Base-by-base conservation (phyloP, 2,797 vertebrate species). In the Falco rusticolus region DNA sequence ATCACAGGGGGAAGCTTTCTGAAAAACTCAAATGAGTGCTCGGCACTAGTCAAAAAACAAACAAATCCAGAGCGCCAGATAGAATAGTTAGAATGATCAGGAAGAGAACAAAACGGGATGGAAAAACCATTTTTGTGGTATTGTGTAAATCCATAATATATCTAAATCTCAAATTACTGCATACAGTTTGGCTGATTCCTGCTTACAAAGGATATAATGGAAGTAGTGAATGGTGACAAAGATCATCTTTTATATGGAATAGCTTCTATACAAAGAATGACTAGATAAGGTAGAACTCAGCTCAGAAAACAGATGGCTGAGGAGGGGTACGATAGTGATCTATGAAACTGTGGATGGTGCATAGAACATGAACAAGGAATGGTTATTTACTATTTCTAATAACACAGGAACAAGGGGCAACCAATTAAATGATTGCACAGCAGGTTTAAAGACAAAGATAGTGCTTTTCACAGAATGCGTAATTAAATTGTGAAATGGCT, bases 361-460 rank as follows among this genome's bases (percentile, higher is more conserved):
- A 29, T 24, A 61, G 89, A 87, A 81, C 84, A 48, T 0, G 91
- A 93, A 47, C 68, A 64, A 92, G 94, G 72, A 89, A 93, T 65
- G 69, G 83, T 96, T 97, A 97, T 97, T 97, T 97, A 97, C 96
- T 96, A 95, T 96, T 96, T 97, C 96, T 96, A 97, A 97, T 97
- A 97, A 96, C 92, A 34, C 24, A 11, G 76, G 87, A 93, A 91
- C 91, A 86, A 87, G 94, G 94, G 96, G 92, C 95, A 94, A 22
- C 95, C 96, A 93, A 95, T 96, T 92, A 97, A 97, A 97, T 96
- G 94, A 91, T 91, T 94, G 96, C 95, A 75, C 91, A 95, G 96
- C 91, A 72, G 96, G 91, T 92, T 80, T 91, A 76, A 89, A 95
- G 94, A 80, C 94, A 96, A 93, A 96, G 96, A 93, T 88, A 88